Base-by-base conservation (phyloP, 2,888 invertebrate genomes). In the Clostera curtula region DNA sequence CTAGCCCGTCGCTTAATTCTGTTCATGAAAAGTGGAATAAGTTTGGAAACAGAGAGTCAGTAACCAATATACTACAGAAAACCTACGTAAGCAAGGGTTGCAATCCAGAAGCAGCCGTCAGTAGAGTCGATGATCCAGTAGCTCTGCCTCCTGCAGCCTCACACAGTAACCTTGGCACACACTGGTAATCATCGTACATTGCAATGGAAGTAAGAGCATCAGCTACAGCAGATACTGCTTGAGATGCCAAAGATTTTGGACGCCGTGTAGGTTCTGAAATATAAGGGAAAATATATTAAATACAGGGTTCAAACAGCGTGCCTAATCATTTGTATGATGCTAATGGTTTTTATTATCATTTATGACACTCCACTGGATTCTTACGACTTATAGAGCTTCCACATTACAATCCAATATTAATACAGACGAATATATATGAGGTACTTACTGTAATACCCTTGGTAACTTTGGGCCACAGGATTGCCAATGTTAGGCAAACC, bases 101-200 rank as follows among this genome's bases (percentile, higher is more conserved):
- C 41, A 87, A 49, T 23, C 84, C 79, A 18, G 85, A 47, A 17
- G 74, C 56, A 2, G 72, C 77, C 48, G 74, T 80, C 41, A 67
- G 34, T 38, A 82, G 41, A 33, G 54, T 40, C 0, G 55, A 46
- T 1, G 62, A 47, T 2, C 49, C 58, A 2, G 64, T 38, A 11
- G 55, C 43, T 25, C 80, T 75, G 5, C 88, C 73, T 50, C 88
- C 74, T 24, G 92, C 90, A 27, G 92, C 87, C 68, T 93, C 93
- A 56, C 94, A 94, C 36, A 94, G 79, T 45, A 94, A 82, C 57
- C 92, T 85, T 2, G 93, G 90, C 34, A 94, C 91, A 67, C 94
- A 94, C 53, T 91, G 89, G 49, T 89, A 85, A 61, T 93, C 92
- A 63, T 94, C 94, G 65, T 92, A 89, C 48, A 85, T 76, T 9